Evolutionary conservation across 92 coral and sea anemone genomes (phyloP).

Genomic region (Paragorgia papillata): DNA sequence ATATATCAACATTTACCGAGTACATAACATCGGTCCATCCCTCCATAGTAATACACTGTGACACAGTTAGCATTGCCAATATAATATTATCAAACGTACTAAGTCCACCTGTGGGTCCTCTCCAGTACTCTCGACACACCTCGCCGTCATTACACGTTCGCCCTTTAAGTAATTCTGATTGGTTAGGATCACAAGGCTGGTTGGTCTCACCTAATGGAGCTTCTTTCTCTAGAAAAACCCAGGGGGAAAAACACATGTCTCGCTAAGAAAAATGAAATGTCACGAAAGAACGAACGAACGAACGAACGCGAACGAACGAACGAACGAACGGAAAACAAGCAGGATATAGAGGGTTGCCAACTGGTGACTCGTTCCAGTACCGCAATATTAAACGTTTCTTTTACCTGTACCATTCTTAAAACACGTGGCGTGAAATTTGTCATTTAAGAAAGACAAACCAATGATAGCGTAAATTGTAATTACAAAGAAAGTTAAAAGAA

Average conservation of each 20-base stretch:
- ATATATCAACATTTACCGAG: conserved; percentile 76
- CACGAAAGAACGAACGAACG: too few relatives aligned
- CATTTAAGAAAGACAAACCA: conserved; percentile 80
- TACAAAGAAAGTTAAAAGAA: conserved; percentile 79
- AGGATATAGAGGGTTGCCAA: too few relatives aligned
- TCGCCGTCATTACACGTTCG: conserved; percentile 46
- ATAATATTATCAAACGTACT: conserved; percentile 89
- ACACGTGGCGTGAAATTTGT: conserved; percentile 82
- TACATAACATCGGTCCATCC: conserved; percentile 98
- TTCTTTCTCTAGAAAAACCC: conserved; percentile 2
- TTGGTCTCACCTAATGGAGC: neutral
- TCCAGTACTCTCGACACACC: conserved; percentile 59
- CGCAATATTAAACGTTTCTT: too few relatives aligned
- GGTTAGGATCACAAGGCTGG: conserved; percentile 37
- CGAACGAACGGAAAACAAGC: too few relatives aligned
- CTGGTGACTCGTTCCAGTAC: too few relatives aligned
- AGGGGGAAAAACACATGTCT: too few relatives aligned
- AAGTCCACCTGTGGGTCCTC: conserved; percentile 86
- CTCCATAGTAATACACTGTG: conserved; percentile 97
- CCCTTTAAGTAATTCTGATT: conserved; percentile 63
- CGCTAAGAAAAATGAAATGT: too few relatives aligned
- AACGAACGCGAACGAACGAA: too few relatives aligned
- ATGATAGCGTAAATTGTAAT: conserved; percentile 93
- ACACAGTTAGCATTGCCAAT: conserved; percentile 86
- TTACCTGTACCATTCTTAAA: conserved; percentile 33